These are phyloP conservation scores for Gallinago nigripennis DNA, from an alignment of 2,797 vertebrate species.

Conservation along the genomic window DNA sequence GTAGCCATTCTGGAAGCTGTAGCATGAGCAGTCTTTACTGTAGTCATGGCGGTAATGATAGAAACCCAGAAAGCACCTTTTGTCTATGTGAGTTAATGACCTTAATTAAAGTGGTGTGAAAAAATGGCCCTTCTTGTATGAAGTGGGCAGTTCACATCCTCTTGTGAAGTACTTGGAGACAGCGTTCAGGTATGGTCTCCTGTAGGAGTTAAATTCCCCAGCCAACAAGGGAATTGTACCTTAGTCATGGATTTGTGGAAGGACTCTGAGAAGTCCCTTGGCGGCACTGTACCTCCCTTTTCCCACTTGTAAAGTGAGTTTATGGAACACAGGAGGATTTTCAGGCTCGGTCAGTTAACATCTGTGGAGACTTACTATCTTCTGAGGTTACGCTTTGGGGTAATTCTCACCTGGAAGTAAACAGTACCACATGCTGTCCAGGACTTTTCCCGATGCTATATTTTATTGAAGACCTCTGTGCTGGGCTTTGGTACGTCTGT, in stretches of 20 bases:
- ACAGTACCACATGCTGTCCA: not conserved
- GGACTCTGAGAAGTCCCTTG: not conserved
- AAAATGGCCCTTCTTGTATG: not conserved
- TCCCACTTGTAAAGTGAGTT: not conserved
- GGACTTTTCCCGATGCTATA: not conserved
- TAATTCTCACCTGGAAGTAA: not conserved
- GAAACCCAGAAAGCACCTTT: not conserved
- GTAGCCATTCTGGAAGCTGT: not conserved
- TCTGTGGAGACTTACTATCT: not conserved
- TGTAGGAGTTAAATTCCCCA: not conserved
- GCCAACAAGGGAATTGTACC: not conserved
- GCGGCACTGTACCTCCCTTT: not conserved
- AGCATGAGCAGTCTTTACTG: not conserved
- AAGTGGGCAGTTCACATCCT: not conserved
- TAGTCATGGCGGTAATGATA: rapidly evolving
- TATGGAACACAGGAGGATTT: not conserved
- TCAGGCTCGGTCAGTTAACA: not conserved
- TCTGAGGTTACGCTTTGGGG: not conserved
- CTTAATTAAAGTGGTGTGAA: not conserved
- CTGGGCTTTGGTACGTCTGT: not conserved
- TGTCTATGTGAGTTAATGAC: not conserved
- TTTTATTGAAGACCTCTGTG: not conserved
- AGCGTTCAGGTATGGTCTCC: not conserved
- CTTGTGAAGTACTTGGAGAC: not conserved
- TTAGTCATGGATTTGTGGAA: not conserved